These are phyloP conservation scores for Tylochromis polylepis DNA, from an alignment of 2,113 vertebrate species.

Conservation along the genomic window DNA sequence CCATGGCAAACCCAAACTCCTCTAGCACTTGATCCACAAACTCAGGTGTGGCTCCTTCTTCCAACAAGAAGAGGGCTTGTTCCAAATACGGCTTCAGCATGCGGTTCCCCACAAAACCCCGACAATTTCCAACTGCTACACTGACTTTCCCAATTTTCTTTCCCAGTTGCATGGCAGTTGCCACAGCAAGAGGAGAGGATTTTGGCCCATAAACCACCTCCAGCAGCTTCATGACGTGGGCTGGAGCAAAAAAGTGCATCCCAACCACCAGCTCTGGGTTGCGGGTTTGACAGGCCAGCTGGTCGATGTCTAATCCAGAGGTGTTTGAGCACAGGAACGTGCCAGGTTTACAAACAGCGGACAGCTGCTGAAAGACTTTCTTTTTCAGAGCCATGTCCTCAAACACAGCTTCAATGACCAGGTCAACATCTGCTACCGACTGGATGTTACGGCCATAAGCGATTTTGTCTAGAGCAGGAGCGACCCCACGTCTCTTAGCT, in stretches of 20 bases:
- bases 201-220: constrained; percentile 81
- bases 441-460: constrained; percentile 72
- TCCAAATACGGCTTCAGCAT: constrained; percentile 77
- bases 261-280: constrained; percentile 82
- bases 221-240: constrained; percentile 86
- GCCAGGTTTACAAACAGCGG: constrained; percentile 74
- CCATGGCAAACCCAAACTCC: constrained; percentile 88
- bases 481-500: constrained; percentile 61
- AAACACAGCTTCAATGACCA: constrained; percentile 91
- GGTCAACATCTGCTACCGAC: constrained; percentile 72
- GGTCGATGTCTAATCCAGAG: constrained; percentile 81
- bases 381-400: constrained; percentile 87
- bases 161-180: constrained; percentile 82
- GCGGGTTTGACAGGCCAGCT: constrained; percentile 77
- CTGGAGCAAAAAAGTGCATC: constrained; percentile 91
- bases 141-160: constrained; percentile 82
- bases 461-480: constrained; percentile 48
- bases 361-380: constrained; percentile 80
- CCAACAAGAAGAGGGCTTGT: constrained; percentile 81
- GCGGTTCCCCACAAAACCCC: constrained; percentile 88
- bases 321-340: constrained; percentile 86
- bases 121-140: constrained; percentile 87
- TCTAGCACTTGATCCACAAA: constrained; percentile 79
- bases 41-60: constrained; percentile 87
- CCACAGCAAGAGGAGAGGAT: constrained; percentile 79